Base-by-base conservation (phyloP, 2,113 vertebrate genomes). In the Oostethus manadensis region DNA sequence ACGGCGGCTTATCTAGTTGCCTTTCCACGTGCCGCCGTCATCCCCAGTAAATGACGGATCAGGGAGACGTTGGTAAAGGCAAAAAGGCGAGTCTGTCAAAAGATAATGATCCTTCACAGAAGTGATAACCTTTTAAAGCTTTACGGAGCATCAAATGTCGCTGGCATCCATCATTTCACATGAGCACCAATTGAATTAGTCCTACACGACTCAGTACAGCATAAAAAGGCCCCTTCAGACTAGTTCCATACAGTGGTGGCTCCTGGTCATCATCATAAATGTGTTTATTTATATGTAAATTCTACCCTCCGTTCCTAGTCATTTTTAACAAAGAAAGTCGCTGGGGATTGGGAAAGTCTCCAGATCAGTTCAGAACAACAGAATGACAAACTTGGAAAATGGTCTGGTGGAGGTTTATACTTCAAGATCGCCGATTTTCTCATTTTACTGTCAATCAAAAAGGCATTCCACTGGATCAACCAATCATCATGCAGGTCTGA, bases 1-100 rank as follows among this genome's bases (percentile, higher is more conserved):
- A 69, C 70, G 71, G 56, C 56, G 3, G 54, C 77, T 87, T 81
- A 83, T 84, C 83, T 81, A 58, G 20, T 9, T 47, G 66, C 68
- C 65, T 71, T 64, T 14, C 55, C 53, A 42, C 51, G 75, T 83
- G 79, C 80, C 70, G 8, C 72, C 58, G 78, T 68, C 62, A 70
- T 56, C 50, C 21, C 18, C 33, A 69, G 64, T 73, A 79, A 66
- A 80, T 66, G 70, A 79, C 68, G 51, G 29, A 66, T 70, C 60
- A 43, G 65, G 21, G 58, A 51, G 50, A 63, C 60, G 70, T 40
- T 61, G 56, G 59, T 60, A 60, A 70, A 55, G 33, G 56, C 54
- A 73, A 67, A 74, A 23, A 45, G 35, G 51, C 10, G 43, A 58
- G 71, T 66, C 68, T 7, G 20, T 48, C 64, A 64, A 72, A 77